A percentile compares a stretch with the other conserved stretches of the same genome.
Conservation (phyloP, 2,888 invertebrate genomes). For the Leucophenga maculata region DNA sequence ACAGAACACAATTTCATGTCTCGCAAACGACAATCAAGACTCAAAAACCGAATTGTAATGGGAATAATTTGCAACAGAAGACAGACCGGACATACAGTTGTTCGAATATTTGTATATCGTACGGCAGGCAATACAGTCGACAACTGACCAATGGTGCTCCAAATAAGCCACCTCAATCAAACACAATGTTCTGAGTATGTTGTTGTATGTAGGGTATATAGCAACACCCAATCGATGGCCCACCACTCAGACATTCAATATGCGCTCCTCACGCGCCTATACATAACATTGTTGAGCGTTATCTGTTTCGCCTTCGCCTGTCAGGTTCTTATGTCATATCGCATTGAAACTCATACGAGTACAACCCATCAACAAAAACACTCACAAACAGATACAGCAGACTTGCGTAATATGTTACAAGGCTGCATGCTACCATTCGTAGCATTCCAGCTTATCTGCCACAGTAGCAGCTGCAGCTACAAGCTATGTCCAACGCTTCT, state of each 20-base stretch:
- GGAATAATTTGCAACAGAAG: constrained; percentile 62
- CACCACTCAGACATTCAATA: constrained; percentile 6
- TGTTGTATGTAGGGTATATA: background rate
- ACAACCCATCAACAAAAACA: background rate
- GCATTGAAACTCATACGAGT: background rate
- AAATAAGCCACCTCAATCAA: constrained; percentile 4
- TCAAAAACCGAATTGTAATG: constrained; percentile 46
- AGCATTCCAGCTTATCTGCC: constrained; percentile 9
- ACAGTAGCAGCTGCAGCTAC: constrained; percentile 14
- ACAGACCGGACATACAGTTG: too few species aligned
- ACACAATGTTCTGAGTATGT: background rate
- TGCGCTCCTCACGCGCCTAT: background rate
- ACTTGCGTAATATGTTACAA: constrained; percentile 9
- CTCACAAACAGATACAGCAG: background rate
- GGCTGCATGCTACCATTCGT: constrained; percentile 7
- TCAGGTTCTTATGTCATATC: constrained; percentile 16
- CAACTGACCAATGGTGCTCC: background rate
- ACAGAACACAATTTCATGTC: constrained; percentile 6
- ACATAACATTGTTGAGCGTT: constrained; percentile 1
- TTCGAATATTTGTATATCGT: too few species aligned
- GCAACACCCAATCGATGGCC: constrained; percentile 7
- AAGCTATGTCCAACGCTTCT: background rate
- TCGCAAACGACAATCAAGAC: constrained; percentile 4
- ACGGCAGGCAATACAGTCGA: background rate
- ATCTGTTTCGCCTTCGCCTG: constrained; percentile 17